A percentile compares a stretch with the other conserved stretches of the same genome.
Conservation (phyloP, 2,113 vertebrate species). For the Salvelinus fontinalis region DNA sequence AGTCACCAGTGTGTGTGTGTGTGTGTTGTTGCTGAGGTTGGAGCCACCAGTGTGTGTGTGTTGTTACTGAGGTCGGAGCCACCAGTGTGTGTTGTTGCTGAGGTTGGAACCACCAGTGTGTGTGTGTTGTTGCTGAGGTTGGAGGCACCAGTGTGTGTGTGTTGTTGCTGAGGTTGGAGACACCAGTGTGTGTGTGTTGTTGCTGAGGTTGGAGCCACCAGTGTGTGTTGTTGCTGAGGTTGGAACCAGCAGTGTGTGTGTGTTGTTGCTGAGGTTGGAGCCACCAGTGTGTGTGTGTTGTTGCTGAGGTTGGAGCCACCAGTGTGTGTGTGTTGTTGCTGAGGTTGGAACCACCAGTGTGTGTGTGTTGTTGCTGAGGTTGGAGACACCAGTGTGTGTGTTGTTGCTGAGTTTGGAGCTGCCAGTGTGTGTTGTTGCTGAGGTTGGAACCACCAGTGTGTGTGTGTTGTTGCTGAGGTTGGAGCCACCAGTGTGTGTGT, state of each 20-base stretch:
- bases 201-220: slow-evolving; percentile 39
- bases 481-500: too few species aligned
- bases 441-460: slow-evolving; percentile 31
- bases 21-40: too few species aligned
- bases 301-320: not conserved
- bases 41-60: too few species aligned
- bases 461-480: not conserved
- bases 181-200: slow-evolving; percentile 5
- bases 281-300: not conserved
- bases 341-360: too few species aligned
- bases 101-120: slow-evolving; percentile 32
- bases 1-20: too few species aligned
- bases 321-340: slow-evolving; percentile 2
- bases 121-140: too few species aligned
- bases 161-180: not conserved
- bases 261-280: too few species aligned
- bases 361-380: slow-evolving; percentile 39
- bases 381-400: slow-evolving; percentile 9
- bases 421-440: slow-evolving; percentile 11
- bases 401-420: too few species aligned
- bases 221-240: slow-evolving; percentile 42
- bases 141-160: too few species aligned
- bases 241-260: slow-evolving; percentile 10
- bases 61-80: not conserved
- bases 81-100: slow-evolving; percentile 30